A percentile compares a stretch with the other conserved stretches of the same genome.
These are phyloP conservation scores for Aplysia californica DNA, from an alignment of 1,140 invertebrate genomes.

Conservation along the genomic window DNA sequence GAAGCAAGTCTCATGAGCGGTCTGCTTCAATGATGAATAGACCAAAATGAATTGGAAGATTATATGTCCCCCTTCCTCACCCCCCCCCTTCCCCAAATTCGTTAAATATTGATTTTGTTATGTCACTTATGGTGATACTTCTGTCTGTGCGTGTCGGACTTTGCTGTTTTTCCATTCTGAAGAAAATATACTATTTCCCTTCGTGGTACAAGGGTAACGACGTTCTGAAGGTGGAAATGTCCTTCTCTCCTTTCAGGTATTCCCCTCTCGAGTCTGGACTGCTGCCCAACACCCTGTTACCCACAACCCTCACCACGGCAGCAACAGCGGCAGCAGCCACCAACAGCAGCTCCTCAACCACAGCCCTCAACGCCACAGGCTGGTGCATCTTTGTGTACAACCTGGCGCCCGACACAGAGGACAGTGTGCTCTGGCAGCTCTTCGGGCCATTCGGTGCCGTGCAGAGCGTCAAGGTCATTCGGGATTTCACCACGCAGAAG, in stretches of 20 bases:
- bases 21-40: too few relatives aligned
- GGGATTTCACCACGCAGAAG: conserved; percentile 97
- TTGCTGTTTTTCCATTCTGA: too few relatives aligned
- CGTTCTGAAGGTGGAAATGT: neutral
- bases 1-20: too few relatives aligned
- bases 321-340: conserved; percentile 49
- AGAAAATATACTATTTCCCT: too few relatives aligned
- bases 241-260: conserved; percentile 48
- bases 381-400: conserved; percentile 99
- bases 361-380: conserved; percentile 62
- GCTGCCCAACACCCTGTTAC: conserved; percentile 47
- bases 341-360: conserved; percentile 45
- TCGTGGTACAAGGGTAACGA: too few relatives aligned
- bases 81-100: too few relatives aligned
- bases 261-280: conserved; percentile 60
- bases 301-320: conserved; percentile 48
- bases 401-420: conserved; percentile 97
- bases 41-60: too few relatives aligned
- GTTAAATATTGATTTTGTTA: too few relatives aligned
- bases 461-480: conserved; percentile 95
- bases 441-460: conserved; percentile 99
- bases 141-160: too few relatives aligned
- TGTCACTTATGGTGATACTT: too few relatives aligned
- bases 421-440: conserved; percentile 98
- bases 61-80: too few relatives aligned